Evolutionary conservation across 2,113 vertebrate genomes (phyloP).

Genomic region (Ictalurus punctatus): DNA sequence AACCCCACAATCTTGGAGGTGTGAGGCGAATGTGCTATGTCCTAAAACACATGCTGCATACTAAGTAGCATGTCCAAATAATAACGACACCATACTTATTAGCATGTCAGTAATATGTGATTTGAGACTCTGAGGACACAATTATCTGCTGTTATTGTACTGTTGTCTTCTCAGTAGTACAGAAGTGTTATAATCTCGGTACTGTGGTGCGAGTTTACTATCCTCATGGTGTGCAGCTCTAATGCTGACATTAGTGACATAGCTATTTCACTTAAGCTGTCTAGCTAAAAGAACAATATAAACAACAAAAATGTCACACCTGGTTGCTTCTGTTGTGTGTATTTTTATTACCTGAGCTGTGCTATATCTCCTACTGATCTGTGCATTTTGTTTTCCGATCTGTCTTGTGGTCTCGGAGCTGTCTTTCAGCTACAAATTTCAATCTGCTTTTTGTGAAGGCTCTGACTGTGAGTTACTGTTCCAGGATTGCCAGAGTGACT

Average conservation of each 20-base stretch:
- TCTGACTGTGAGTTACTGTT: conserved; percentile 2
- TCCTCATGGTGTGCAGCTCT: background rate
- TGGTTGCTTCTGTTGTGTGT: background rate
- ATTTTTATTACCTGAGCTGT: background rate
- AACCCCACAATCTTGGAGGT: too few relatives aligned
- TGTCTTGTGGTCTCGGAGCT: background rate
- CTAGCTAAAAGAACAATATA: background rate
- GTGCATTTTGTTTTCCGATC: background rate
- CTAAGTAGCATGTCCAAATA: background rate
- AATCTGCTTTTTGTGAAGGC: background rate
- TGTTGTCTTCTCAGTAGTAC: background rate
- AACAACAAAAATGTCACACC: background rate
- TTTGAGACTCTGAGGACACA: background rate
- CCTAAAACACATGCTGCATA: background rate
- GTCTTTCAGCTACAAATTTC: background rate
- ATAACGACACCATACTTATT: background rate
- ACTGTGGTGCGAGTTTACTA: background rate
- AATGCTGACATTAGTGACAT: background rate
- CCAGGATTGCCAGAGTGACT: background rate
- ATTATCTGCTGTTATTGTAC: background rate
- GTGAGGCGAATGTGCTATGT: background rate
- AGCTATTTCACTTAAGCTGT: background rate
- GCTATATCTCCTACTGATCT: background rate
- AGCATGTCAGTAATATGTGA: background rate
- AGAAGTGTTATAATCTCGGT: background rate